Evolutionary conservation across 2,888 invertebrate species (phyloP).

Genomic region (Leucophenga maculata): DNA sequence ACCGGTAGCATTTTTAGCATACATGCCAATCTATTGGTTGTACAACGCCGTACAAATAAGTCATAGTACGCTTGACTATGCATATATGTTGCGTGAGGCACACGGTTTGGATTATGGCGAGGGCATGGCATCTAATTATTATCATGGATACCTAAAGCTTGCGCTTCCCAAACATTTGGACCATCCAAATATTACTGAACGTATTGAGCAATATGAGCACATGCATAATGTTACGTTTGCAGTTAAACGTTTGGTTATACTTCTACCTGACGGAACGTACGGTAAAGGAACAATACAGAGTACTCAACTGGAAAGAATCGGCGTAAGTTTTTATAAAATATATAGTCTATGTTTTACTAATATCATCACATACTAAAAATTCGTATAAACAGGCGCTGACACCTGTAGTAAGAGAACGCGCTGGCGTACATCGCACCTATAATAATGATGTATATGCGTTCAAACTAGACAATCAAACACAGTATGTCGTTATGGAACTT

Average conservation of each 20-base stretch:
- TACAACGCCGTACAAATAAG: conserved; percentile 34
- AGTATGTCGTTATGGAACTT: conserved; percentile 66
- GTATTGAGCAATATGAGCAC: conserved; percentile 60
- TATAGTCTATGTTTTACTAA: not conserved
- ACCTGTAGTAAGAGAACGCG: conserved; percentile 53
- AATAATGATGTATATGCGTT: conserved; percentile 66
- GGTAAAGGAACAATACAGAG: conserved; percentile 56
- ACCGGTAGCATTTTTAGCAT: conserved; percentile 8
- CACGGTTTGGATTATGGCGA: conserved; percentile 67
- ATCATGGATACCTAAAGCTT: conserved; percentile 65
- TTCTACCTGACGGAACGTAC: conserved; percentile 65
- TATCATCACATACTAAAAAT: not conserved
- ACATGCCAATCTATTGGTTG: conserved; percentile 58
- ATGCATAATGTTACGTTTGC: conserved; percentile 55
- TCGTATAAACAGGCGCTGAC: conserved; percentile 52
- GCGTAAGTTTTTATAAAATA: conserved; percentile 41
- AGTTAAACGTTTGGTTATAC: conserved; percentile 57
- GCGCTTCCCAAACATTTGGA: conserved; percentile 49
- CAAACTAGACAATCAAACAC: conserved; percentile 49
- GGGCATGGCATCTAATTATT: conserved; percentile 69
- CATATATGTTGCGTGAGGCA: conserved; percentile 56
- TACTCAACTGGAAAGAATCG: conserved; percentile 45
- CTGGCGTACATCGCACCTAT: conserved; percentile 63
- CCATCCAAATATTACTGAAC: conserved; percentile 53
- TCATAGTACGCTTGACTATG: conserved; percentile 52